Conservation (phyloP, 2,113 vertebrate genomes). For the Gadus macrocephalus region DNA sequence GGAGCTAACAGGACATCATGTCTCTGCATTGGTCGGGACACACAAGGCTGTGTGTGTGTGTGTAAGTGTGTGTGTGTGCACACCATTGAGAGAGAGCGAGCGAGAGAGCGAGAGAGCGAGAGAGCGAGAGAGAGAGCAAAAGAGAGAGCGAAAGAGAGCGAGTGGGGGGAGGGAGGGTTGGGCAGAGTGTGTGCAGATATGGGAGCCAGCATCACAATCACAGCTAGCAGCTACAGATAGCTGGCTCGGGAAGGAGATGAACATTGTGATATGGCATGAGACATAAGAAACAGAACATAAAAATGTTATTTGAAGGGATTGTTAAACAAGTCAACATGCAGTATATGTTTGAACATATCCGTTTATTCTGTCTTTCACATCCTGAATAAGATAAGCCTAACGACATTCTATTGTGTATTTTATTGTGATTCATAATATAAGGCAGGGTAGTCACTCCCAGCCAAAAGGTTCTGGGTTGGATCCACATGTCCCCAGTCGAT, state of each 20-base stretch:
- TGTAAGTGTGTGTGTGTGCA: neutral
- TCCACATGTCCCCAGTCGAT: too few relatives aligned
- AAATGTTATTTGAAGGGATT: neutral
- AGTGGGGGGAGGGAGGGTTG: conserved; percentile 14
- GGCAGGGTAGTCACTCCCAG: conserved; percentile 7
- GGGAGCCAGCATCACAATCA: conserved; percentile 32
- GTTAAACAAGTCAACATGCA: neutral
- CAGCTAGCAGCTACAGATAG: conserved; percentile 30
- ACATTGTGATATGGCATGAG: conserved; percentile 28
- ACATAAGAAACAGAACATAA: conserved; percentile 13
- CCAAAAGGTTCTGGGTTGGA: too few relatives aligned
- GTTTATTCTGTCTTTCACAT: neutral
- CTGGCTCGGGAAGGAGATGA: conserved; percentile 43
- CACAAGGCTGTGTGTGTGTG: conserved; percentile 14
- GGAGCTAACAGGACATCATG: conserved; percentile 61
- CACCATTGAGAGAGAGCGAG: neutral
- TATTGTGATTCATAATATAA: too few relatives aligned
- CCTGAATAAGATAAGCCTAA: too few relatives aligned
- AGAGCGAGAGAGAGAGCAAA: too few relatives aligned
- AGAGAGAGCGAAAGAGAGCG: too few relatives aligned
- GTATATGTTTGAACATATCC: neutral
- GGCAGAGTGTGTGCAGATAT: conserved; percentile 31
- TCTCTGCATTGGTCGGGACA: conserved; percentile 48
- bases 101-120: too few relatives aligned
- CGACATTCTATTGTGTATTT: too few relatives aligned